Evolutionary conservation across 53 echinoderm and acorn worm species (phyloP).

Genomic region (Hippasteria phrygiana): DNA sequence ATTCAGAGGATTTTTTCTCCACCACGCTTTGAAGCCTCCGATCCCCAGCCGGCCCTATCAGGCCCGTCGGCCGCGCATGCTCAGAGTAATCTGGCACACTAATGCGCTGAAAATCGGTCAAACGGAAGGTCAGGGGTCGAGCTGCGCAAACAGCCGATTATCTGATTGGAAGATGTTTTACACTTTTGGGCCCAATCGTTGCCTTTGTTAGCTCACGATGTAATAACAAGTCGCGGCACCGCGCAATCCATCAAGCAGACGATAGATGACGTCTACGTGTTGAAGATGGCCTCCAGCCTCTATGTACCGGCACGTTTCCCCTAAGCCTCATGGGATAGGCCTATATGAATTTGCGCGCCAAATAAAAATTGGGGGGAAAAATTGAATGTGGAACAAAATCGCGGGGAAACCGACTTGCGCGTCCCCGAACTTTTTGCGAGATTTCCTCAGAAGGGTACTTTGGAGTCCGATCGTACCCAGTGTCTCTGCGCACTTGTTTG

Average conservation of each 20-base stretch:
- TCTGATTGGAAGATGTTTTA: slow-evolving; percentile 68
- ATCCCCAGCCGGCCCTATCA: background rate
- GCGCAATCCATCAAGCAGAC: slow-evolving; percentile 48
- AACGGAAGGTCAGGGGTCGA: slow-evolving; percentile 43
- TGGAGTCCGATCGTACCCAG: slow-evolving; percentile 7
- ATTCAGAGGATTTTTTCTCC: no score
- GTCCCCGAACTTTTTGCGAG: slow-evolving; percentile 2
- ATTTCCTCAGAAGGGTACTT: slow-evolving; percentile 26
- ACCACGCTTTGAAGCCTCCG: background rate
- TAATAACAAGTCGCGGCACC: slow-evolving; percentile 34
- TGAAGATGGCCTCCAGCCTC: slow-evolving; percentile 31
- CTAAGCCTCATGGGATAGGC: slow-evolving; percentile 33
- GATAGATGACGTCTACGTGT: slow-evolving; percentile 40
- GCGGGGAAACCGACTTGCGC: slow-evolving; percentile 17
- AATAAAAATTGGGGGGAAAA: slow-evolving; percentile 17
- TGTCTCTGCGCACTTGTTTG: slow-evolving; percentile 14
- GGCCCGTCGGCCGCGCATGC: background rate
- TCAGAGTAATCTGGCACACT: slow-evolving; percentile 35
- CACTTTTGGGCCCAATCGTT: slow-evolving; percentile 60
- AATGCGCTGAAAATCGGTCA: slow-evolving; percentile 53
- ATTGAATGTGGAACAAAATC: background rate
- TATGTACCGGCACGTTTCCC: slow-evolving; percentile 54
- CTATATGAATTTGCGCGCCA: slow-evolving; percentile 20
- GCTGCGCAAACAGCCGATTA: slow-evolving; percentile 49
- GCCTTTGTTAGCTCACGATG: slow-evolving; percentile 68